A percentile compares a stretch with the other conserved stretches of the same genome.
Conservation (phyloP, 2,113 vertebrate species). For the Dermatemys mawii region DNA sequence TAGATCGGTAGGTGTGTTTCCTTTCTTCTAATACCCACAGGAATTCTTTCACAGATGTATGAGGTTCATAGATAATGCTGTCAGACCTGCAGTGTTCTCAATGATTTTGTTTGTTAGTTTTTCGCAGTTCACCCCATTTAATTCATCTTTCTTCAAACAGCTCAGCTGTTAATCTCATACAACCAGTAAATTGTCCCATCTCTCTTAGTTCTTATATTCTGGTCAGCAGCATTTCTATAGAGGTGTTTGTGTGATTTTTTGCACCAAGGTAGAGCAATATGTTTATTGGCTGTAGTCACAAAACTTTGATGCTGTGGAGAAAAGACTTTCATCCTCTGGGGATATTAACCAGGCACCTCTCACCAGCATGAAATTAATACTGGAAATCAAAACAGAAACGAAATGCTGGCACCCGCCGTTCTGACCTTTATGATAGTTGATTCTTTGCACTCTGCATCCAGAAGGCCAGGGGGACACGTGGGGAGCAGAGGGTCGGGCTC, state of each 20-base stretch:
- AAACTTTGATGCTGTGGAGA: not conserved
- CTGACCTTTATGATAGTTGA: not conserved
- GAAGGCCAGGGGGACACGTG: not conserved
- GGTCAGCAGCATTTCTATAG: not conserved
- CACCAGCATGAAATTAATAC: not conserved
- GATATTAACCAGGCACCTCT: not conserved
- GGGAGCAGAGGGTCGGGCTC: fast-evolving
- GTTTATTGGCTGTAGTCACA: not conserved
- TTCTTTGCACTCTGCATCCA: not conserved
- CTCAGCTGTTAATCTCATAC: not conserved
- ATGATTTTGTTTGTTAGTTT: not conserved
- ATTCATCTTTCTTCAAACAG: not conserved
- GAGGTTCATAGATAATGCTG: not conserved
- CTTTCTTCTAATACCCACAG: constrained; percentile 55
- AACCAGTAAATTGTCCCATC: not conserved
- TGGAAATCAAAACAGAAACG: not conserved
- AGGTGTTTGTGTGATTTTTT: not conserved
- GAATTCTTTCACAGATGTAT: constrained; percentile 67
- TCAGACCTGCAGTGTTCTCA: not conserved
- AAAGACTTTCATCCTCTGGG: not conserved
- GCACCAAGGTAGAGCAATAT: not conserved
- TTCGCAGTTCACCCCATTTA: not conserved
- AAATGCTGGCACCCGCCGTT: not conserved
- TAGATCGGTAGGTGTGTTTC: constrained; percentile 85
- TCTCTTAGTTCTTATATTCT: not conserved